These are phyloP conservation scores for Drosophila mulleri DNA, from an alignment of 2,888 invertebrate species.

Conservation along the genomic window DNA sequence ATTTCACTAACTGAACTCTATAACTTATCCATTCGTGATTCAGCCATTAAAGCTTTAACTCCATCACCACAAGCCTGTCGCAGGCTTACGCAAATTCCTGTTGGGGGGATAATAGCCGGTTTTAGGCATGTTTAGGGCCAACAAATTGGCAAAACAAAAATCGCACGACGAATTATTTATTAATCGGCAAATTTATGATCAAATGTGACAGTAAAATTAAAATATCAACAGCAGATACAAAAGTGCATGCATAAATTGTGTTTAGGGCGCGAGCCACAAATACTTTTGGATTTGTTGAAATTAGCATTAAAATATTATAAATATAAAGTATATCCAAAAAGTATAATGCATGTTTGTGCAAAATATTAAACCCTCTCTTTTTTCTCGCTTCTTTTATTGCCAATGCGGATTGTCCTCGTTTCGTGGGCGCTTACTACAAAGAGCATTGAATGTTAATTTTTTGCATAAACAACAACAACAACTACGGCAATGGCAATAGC, in stretches of 20 bases:
- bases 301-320: constrained; percentile 83
- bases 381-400: neutral
- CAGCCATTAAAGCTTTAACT: neutral
- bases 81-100: neutral
- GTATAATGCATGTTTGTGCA: constrained; percentile 74
- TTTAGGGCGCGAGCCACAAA: constrained; percentile 44
- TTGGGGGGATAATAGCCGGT: neutral
- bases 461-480: constrained; percentile 40
- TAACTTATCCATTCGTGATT: neutral
- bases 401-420: constrained; percentile 42
- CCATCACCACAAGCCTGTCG: neutral
- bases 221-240: constrained; percentile 78
- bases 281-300: constrained; percentile 70
- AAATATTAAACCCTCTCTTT: constrained; percentile 66
- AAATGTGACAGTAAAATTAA: constrained; percentile 83
- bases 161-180: constrained; percentile 57
- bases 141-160: constrained; percentile 32
- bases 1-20: neutral
- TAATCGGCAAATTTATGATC: constrained; percentile 82
- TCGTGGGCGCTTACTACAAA: constrained; percentile 50
- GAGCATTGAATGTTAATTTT: constrained; percentile 64
- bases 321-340: constrained; percentile 27
- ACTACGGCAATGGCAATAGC: constrained; percentile 13
- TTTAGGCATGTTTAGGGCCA: neutral
- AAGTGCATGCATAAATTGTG: constrained; percentile 42